Conservation (phyloP, 2,113 vertebrate genomes). For the Datnioides undecimradiatus region DNA sequence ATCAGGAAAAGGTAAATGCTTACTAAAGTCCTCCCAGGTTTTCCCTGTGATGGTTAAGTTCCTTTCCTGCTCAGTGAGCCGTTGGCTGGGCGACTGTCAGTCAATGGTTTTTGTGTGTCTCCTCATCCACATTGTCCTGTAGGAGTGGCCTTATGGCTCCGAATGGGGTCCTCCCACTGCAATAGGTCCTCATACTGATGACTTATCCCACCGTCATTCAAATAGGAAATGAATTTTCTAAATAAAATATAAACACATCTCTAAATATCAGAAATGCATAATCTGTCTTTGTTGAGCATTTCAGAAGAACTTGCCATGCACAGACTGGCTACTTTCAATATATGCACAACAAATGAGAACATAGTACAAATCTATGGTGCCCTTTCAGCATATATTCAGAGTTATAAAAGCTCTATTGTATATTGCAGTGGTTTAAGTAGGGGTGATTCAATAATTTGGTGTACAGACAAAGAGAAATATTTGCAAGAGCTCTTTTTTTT, state of each 20-base stretch:
- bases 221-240: constrained; percentile 81
- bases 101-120: constrained; percentile 79
- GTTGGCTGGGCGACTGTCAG: constrained; percentile 85
- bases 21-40: constrained; percentile 40
- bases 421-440: constrained; percentile 27
- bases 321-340: constrained; percentile 5
- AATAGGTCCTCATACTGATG: constrained; percentile 83
- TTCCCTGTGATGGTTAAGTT: not conserved
- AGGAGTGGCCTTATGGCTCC: constrained; percentile 87
- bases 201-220: constrained; percentile 73
- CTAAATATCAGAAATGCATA: constrained; percentile 87
- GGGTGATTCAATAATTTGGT: constrained; percentile 65
- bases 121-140: constrained; percentile 84
- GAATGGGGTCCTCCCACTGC: constrained; percentile 77
- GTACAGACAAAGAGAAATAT: constrained; percentile 43
- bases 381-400: constrained; percentile 5
- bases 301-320: constrained; percentile 85
- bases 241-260: constrained; percentile 87
- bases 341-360: constrained; percentile 38
- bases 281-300: constrained; percentile 71
- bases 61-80: constrained; percentile 60
- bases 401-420: constrained; percentile 19
- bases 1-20: constrained; percentile 38
- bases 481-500: constrained; percentile 43
- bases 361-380: constrained; percentile 30